Conservation (phyloP, 2,797 vertebrate species). For the Pogonophryne albipinna region DNA sequence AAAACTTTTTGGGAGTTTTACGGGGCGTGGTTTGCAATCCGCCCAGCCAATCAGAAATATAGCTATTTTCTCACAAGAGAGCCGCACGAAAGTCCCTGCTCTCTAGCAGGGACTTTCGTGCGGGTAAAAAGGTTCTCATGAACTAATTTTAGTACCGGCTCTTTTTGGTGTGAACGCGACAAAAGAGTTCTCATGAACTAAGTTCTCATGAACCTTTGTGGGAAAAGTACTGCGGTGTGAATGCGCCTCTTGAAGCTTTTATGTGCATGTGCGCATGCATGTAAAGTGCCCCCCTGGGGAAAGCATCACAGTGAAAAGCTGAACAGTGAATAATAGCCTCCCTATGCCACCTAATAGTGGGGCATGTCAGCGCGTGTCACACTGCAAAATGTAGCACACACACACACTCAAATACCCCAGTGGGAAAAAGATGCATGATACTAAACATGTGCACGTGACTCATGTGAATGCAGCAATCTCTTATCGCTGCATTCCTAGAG, state of each 20-base stretch:
- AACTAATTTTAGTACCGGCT: no score
- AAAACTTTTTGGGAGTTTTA: no score
- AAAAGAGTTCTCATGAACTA: no score
- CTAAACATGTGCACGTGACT: slow-evolving; percentile 36
- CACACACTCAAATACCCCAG: slow-evolving; percentile 8
- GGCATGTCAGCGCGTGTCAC: slow-evolving; percentile 29
- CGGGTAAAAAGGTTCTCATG: no score
- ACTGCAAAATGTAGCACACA: slow-evolving; percentile 20
- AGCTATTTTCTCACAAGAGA: no score
- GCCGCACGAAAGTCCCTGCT: no score
- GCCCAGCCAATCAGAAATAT: no score
- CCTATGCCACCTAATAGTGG: slow-evolving; percentile 41
- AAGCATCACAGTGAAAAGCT: slow-evolving; percentile 40
- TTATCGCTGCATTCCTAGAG: slow-evolving; percentile 65
- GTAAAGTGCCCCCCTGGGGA: background rate
- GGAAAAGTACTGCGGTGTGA: no score
- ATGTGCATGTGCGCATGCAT: slow-evolving; percentile 36
- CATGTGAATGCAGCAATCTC: slow-evolving; percentile 38
- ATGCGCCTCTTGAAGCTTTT: slow-evolving; percentile 10
- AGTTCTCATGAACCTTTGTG: no score
- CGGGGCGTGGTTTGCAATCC: no score
- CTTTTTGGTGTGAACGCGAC: no score
- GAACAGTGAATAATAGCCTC: slow-evolving; percentile 55
- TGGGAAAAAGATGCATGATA: slow-evolving; percentile 24
- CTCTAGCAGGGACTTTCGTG: no score